Evolutionary conservation across 2,888 invertebrate genomes (phyloP).

Genomic region (Drosophila picticornis): DNA sequence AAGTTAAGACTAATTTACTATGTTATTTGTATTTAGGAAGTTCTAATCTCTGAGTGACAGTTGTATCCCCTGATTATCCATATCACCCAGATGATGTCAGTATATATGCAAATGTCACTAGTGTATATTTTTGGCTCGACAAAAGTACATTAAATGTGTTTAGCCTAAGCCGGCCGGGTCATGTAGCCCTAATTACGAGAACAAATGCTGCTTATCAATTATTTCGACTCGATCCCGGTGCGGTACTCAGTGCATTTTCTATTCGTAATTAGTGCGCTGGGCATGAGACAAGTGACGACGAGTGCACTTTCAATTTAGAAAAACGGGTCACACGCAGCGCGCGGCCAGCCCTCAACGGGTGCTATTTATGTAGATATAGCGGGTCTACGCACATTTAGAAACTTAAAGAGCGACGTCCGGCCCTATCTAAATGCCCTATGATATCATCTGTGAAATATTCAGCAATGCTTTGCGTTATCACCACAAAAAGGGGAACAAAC

Average conservation of each 20-base stretch:
- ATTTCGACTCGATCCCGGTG: conserved; percentile 26
- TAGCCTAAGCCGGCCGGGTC: conserved; percentile 34
- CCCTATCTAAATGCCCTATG: conserved; percentile 58
- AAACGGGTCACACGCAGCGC: conserved; percentile 60
- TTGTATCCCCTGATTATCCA: not conserved
- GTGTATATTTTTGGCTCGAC: conserved; percentile 48
- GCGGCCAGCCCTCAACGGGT: conserved; percentile 5
- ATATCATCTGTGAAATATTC: conserved; percentile 71
- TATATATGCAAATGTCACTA: conserved; percentile 54
- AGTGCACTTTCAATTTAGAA: conserved; percentile 56
- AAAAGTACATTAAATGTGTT: conserved; percentile 19
- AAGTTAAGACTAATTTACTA: not conserved
- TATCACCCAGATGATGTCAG: conserved; percentile 14
- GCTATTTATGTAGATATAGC: conserved; percentile 36
- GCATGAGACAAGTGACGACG: not conserved
- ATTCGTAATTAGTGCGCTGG: conserved; percentile 49
- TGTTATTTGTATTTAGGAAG: not conserved
- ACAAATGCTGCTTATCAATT: conserved; percentile 57
- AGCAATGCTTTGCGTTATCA: conserved; percentile 58
- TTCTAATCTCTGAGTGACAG: not conserved
- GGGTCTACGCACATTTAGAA: conserved; percentile 27
- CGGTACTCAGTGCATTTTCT: conserved; percentile 35
- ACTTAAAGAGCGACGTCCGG: conserved; percentile 50
- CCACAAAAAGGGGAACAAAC: conserved; percentile 8
- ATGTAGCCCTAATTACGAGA: conserved; percentile 13